Evolutionary conservation across 2,797 vertebrate genomes (phyloP), one percentile per base, ranked within the genome.

Genomic region (Echeneis naucrates): DNA sequence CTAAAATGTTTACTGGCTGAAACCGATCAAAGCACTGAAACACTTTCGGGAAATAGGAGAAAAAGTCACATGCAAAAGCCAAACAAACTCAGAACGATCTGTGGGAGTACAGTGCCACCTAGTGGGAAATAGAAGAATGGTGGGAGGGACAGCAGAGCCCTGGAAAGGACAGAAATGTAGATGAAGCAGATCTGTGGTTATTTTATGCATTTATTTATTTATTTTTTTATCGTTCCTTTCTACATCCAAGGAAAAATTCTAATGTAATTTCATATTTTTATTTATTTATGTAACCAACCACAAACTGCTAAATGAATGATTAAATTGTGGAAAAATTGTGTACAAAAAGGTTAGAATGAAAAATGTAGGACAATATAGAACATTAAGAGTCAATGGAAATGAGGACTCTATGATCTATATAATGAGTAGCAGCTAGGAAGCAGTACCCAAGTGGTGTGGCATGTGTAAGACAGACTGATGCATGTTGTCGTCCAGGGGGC

Each of bases 381-480:
- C 6, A 81, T 75, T 56, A 26, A 71, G 50, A 57, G 35, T 63
- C 5, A 27, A 75, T 73, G 67, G 32, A 57, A 68, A 78, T 53
- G 42, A 78, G 24, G 50, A 66, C 50, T 68, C 30, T 69, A 26
- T 54, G 61, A 38, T 78, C 53, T 72, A 44, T 59, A 73, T 84
- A 82, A 78, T 83, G 83, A 90, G 84, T 65, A 88, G 82, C 81
- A 90, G 81, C 81, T 81, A 75, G 82, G 82, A 56, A 88, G 87
- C 77, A 89, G 89, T 95, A 95, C 94, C 95, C 93, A 93, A 75
- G 83, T 91, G 87, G 72, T 89, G 90, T 72, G 88, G 91, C 93
- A 95, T 94, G 88, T 95, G 90, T 88, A 94, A 93, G 81, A 93
- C 92, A 93, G 93, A 94, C 84, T 90, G 92, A 90, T 93, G 94